Percentiles rank a stretch among this genome's conserved stretches.
phyloP scores from a whole-genome alignment of 2,113 vertebrate genomes.

The Camelus bactrianus region DNA sequence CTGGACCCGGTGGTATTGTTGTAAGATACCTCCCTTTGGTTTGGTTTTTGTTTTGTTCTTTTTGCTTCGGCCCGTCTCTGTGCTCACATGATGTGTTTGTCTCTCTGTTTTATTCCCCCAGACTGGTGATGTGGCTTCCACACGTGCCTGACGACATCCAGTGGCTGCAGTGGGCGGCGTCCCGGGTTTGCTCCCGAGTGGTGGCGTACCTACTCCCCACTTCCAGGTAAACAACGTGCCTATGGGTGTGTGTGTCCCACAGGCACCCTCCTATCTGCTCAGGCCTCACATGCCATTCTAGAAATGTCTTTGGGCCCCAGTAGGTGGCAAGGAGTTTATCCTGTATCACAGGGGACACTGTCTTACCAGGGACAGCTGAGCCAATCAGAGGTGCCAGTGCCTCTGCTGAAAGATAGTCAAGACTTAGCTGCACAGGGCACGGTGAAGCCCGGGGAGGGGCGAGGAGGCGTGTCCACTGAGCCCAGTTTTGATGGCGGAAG shows the following conservation, averaged over 20 bases:
- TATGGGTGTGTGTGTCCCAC: accelerated
- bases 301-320: accelerated
- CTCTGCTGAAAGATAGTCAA: background rate
- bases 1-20: accelerated
- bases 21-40: background rate
- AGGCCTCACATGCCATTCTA: accelerated
- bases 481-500: background rate
- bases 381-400: background rate
- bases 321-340: background rate
- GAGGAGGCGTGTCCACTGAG: background rate
- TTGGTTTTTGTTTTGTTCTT: background rate
- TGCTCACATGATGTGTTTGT: accelerated
- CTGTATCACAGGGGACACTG: background rate
- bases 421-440: background rate
- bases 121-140: constrained; percentile 59
- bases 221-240: background rate
- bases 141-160: background rate
- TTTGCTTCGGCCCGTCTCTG: background rate
- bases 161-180: constrained; percentile 14
- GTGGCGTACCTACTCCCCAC: background rate
- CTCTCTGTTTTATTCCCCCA: background rate
- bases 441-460: accelerated
- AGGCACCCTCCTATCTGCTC: too few relatives aligned
- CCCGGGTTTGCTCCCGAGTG: background rate
- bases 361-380: background rate